Evolutionary conservation across 2,113 vertebrate genomes (phyloP), one percentile per base, ranked within the genome.

Genomic region (Lontra canadensis): DNA sequence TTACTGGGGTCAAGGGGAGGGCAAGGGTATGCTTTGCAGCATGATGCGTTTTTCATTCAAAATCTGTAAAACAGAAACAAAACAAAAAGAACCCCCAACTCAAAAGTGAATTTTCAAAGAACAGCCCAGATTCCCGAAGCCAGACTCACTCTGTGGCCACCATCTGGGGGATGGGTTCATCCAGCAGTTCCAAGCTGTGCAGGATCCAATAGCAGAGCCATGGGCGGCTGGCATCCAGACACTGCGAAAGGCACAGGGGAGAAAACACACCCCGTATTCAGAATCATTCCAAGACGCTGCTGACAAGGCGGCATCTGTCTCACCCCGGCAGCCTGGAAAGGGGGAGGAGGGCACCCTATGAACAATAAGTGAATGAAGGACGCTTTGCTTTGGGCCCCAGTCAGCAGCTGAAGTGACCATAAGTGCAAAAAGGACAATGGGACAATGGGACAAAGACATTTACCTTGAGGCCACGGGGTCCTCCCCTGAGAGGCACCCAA

Each of bases 181-280:
- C 99, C 8, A 99, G 98, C 84, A 99, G 98, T 97, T 99, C 99
- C 99, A 99, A 94, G 98, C 99, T 99, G 99, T 99, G 99, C 98
- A 99, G 99, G 98, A 99, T 99, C 99, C 99, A 99, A 96, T 99
- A 99, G 98, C 99, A 99, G 90, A 99, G 99, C 99, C 99, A 99
- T 14, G 99, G 99, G 69, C 99, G 99, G 98, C 99, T 99, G 93
- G 99, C 99, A 42, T 99, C 99, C 98, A 99, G 98, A 98, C 99
- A 99, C 99, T 99, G 96, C 0, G 14, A 82, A 86, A 91, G 82
- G 88, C 29, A 95, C 10, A 65, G 20, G 67, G 55, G 74, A 97
- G 39, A 95, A 96, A 97, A 97, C 92, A 97, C 96, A 94, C 47
- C 92, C 42, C 10, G 78, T 88, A 89, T 55, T 98, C 88, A 97